Evolutionary conservation across 2,113 vertebrate species (phyloP).

Genomic region (Phalacrocorax carbo): DNA sequence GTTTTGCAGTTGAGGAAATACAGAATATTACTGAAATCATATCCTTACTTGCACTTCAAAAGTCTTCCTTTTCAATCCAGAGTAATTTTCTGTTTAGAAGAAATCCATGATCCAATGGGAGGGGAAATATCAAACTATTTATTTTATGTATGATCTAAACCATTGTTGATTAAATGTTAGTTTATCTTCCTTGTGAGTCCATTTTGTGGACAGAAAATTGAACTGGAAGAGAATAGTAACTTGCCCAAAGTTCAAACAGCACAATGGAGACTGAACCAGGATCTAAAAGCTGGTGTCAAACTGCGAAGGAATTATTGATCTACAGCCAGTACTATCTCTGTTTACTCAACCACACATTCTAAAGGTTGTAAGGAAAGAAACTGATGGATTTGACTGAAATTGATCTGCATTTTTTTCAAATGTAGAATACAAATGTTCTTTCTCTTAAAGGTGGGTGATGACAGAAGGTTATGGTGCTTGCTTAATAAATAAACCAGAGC

Average conservation of each 20-base stretch:
- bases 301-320: background rate
- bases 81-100: background rate
- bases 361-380: background rate
- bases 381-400: background rate
- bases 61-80: background rate
- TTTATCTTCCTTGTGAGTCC: background rate
- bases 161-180: background rate
- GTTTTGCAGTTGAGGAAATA: background rate
- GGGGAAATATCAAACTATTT: background rate
- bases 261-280: background rate
- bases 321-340: background rate
- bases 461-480: conserved; percentile 94
- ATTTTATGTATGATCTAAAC: background rate
- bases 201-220: background rate
- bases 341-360: background rate
- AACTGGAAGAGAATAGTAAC: background rate
- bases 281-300: background rate
- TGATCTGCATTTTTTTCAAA: background rate
- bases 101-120: background rate
- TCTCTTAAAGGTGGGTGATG: conserved; percentile 88
- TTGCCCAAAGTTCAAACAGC: background rate
- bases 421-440: background rate
- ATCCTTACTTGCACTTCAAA: background rate
- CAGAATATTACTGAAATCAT: background rate
- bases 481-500: conserved; percentile 93